phyloP scores from a whole-genome alignment of 2,797 vertebrate genomes.

The Stomatorhinus walkeri region DNA sequence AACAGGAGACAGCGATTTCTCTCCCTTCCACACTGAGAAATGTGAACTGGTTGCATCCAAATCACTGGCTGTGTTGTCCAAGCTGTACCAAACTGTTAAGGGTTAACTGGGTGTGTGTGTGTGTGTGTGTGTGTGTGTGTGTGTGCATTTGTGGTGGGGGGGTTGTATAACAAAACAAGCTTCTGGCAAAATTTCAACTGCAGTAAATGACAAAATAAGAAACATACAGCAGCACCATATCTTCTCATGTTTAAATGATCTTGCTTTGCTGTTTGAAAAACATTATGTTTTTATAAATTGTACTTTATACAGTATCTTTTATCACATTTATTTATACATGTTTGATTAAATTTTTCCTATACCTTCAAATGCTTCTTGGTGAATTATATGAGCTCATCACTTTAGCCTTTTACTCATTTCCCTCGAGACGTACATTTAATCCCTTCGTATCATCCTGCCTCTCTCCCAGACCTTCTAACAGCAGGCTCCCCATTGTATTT shows the following conservation, averaged over 20 bases:
- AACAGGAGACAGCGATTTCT: conserved; percentile 22
- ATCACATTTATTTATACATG: neutral
- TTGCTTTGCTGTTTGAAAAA: neutral
- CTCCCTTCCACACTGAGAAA: conserved; percentile 20
- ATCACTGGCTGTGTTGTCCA: neutral
- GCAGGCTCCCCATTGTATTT: neutral
- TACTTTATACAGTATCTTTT: neutral
- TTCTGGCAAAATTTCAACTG: neutral
- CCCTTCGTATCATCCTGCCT: neutral
- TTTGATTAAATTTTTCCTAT: neutral
- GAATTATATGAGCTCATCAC: neutral
- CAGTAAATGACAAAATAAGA: neutral
- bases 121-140: neutral
- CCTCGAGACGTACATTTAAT: neutral
- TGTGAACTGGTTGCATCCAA: conserved; percentile 16
- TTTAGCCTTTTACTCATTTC: neutral
- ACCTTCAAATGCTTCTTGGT: neutral
- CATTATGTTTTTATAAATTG: neutral
- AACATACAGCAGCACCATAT: neutral
- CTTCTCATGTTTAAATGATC: neutral
- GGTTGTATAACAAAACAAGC: neutral
- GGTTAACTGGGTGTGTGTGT: neutral
- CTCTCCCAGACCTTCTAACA: neutral
- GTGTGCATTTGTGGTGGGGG: neutral
- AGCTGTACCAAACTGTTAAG: conserved; percentile 7